These are phyloP conservation scores for Dreissena rostriformis DNA, from an alignment of 1,140 invertebrate species.

Conservation along the genomic window DNA sequence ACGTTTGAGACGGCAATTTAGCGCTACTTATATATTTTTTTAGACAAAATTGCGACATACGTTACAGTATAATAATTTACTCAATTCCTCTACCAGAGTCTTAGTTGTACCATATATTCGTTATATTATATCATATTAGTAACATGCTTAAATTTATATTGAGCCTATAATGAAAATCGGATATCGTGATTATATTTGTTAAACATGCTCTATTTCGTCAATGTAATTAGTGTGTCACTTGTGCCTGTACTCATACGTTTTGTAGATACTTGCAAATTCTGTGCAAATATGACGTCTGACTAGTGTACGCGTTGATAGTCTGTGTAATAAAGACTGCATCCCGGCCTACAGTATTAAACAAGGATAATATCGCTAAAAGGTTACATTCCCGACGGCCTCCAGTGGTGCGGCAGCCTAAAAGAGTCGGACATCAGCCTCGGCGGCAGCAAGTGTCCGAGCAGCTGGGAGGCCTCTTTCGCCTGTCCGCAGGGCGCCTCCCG, in stretches of 20 bases:
- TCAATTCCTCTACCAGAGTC: neutral
- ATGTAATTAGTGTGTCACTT: too few species aligned
- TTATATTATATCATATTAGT: neutral
- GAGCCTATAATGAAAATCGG: too few species aligned
- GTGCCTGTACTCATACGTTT: too few species aligned
- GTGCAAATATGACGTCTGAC: neutral
- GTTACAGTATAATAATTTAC: neutral
- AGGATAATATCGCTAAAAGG: neutral
- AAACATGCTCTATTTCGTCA: too few species aligned
- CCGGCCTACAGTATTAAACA: neutral
- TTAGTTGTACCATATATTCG: neutral
- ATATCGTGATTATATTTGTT: too few species aligned
- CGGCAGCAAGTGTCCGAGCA: constrained; percentile 10
- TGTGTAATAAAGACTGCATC: neutral
- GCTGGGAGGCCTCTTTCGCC: neutral
- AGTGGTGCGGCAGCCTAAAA: constrained; percentile 30
- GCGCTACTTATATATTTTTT: neutral
- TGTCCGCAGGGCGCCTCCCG: constrained; percentile 23
- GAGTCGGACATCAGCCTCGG: neutral
- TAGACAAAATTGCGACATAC: neutral
- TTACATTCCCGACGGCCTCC: constrained; percentile 13
- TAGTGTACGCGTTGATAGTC: neutral
- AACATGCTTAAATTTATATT: neutral
- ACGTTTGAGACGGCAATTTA: too few species aligned
- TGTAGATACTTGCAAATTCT: neutral